Conservation (phyloP, 2,113 vertebrate species). For the Serilophus lunatus region DNA sequence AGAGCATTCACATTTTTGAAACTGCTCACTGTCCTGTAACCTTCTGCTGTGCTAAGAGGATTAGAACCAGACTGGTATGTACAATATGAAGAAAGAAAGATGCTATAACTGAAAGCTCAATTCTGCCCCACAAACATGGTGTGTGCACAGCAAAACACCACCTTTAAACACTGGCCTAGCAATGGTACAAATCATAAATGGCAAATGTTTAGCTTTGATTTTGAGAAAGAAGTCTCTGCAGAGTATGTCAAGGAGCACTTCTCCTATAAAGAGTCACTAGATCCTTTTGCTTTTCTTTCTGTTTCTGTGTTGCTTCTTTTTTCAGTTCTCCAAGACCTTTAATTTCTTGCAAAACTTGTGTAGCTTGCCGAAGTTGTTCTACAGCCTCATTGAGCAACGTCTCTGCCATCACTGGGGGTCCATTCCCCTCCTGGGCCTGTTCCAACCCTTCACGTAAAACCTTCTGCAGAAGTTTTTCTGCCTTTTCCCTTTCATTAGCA, state of each 20-base stretch:
- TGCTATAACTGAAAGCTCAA: constrained; percentile 22
- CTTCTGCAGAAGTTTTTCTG: constrained; percentile 78
- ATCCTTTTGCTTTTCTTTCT: constrained; percentile 76
- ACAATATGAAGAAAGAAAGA: constrained; percentile 29
- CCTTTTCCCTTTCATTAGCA: constrained; percentile 79
- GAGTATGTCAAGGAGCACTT: constrained; percentile 72
- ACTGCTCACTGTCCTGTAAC: not conserved
- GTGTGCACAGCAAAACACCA: constrained; percentile 30
- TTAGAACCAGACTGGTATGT: constrained; percentile 16
- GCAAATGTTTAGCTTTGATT: constrained; percentile 18
- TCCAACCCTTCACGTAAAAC: constrained; percentile 56
- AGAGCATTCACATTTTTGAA: constrained; percentile 36
- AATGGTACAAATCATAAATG: constrained; percentile 6
- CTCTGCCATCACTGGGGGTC: constrained; percentile 59
- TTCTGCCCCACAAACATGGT: not conserved
- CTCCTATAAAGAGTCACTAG: constrained; percentile 81
- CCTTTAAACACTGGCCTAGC: constrained; percentile 30
- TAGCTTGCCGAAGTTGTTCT: constrained; percentile 86
- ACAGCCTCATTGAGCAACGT: constrained; percentile 83
- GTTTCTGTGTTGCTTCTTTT: constrained; percentile 65
- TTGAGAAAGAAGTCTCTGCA: not conserved
- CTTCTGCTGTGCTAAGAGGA: constrained; percentile 48
- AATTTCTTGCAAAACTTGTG: constrained; percentile 85
- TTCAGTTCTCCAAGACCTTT: constrained; percentile 75
- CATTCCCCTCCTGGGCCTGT: constrained; percentile 43